A percentile compares a stretch with the other conserved stretches of the same genome.
Evolutionary conservation across 1,140 invertebrate species (phyloP).

Genomic region (Drosophila sulfurigaster): DNA sequence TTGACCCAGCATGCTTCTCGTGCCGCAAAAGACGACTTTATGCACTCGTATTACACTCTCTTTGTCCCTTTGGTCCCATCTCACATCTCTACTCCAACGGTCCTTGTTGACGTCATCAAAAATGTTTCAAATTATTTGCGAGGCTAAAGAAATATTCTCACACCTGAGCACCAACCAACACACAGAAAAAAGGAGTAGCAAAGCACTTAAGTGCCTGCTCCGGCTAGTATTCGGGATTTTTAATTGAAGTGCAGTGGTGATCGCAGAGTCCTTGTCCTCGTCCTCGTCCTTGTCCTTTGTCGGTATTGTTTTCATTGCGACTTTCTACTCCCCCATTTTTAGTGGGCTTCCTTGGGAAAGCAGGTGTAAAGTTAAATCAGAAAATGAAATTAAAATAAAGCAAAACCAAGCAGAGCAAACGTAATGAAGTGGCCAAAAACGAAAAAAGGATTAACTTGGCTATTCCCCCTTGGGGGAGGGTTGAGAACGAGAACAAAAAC

Average conservation of each 20-base stretch:
- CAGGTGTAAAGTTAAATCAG: constrained; percentile 85
- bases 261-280: constrained; percentile 39
- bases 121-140: constrained; percentile 76
- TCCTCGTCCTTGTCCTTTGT: constrained; percentile 3
- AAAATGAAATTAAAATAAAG: constrained; percentile 85
- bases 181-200: constrained; percentile 43
- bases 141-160: constrained; percentile 72
- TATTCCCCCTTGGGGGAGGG: constrained; percentile 36
- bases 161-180: constrained; percentile 17
- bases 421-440: constrained; percentile 70
- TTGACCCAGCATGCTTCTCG: constrained; percentile 71
- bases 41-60: constrained; percentile 57
- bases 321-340: background rate
- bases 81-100: constrained; percentile 21
- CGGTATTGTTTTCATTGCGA: constrained; percentile 38
- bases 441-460: constrained; percentile 66
- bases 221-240: constrained; percentile 65
- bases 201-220: constrained; percentile 78
- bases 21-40: constrained; percentile 55
- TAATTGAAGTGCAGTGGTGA: constrained; percentile 78
- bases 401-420: constrained; percentile 60
- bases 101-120: constrained; percentile 48
- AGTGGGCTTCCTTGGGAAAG: constrained; percentile 50
- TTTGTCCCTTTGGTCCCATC: constrained; percentile 61
- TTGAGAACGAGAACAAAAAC: constrained; percentile 14